Conservation (phyloP, 2,113 vertebrate genomes). For the Chamaetylas fuelleborni region DNA sequence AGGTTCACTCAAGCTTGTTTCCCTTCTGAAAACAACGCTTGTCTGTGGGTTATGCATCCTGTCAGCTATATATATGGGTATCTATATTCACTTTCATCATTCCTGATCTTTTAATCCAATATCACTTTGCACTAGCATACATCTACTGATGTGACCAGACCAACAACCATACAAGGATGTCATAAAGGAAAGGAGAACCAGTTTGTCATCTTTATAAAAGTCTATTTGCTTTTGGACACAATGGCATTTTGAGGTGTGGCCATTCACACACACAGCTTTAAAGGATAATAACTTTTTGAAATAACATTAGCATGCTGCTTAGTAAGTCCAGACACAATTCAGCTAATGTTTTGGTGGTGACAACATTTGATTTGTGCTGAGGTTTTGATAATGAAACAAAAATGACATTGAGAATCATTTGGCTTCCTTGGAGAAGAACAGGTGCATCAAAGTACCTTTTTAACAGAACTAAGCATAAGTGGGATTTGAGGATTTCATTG, state of each 20-base stretch:
- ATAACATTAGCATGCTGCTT: background rate
- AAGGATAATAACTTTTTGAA: background rate
- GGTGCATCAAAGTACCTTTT: background rate
- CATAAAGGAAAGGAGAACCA: background rate
- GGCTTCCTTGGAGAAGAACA: background rate
- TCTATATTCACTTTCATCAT: background rate
- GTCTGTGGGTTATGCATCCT: background rate
- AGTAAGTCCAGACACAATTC: background rate
- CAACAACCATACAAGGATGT: background rate
- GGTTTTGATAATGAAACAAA: background rate
- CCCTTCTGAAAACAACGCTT: background rate
- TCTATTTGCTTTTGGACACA: background rate
- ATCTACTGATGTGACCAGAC: background rate
- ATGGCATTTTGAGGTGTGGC: background rate
- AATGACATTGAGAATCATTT: background rate
- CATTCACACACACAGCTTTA: background rate
- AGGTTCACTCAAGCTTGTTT: background rate
- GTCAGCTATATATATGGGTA: background rate
- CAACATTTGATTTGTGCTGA: background rate
- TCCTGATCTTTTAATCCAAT: background rate
- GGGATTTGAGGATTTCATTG: background rate
- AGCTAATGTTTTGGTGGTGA: background rate
- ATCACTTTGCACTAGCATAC: background rate
- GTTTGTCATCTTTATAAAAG: background rate
- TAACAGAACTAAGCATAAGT: background rate